These are phyloP conservation scores for Myripristis jacobus DNA, from an alignment of 2,797 vertebrate species.

Conservation along the genomic window DNA sequence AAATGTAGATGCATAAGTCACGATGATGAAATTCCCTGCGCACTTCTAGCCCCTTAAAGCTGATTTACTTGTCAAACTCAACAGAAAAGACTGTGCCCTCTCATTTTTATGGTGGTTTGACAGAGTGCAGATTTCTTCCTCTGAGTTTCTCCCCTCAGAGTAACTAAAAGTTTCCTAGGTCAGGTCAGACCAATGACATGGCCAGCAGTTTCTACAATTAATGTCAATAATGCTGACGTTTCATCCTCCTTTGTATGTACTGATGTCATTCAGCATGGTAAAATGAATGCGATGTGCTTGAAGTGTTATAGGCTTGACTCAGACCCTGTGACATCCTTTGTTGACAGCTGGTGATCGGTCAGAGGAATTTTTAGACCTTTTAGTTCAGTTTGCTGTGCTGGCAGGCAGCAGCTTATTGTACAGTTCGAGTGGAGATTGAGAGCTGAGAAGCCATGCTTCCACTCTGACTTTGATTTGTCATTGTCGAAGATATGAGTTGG, in stretches of 20 bases:
- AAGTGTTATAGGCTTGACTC: conserved; percentile 41
- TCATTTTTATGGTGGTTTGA: conserved; percentile 42
- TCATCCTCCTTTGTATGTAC: conserved; percentile 11
- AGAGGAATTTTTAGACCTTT: conserved; percentile 52
- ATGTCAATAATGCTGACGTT: conserved; percentile 8
- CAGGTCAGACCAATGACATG: conserved; percentile 44
- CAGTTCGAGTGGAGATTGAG: conserved; percentile 29
- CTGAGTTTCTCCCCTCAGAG: conserved; percentile 22
- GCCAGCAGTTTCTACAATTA: conserved; percentile 38
- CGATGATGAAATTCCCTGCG: conserved; percentile 68
- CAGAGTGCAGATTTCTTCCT: background rate
- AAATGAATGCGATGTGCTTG: background rate
- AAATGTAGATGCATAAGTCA: conserved; percentile 66
- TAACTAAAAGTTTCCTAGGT: conserved; percentile 53
- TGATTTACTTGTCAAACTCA: conserved; percentile 69
- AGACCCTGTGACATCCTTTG: conserved; percentile 41
- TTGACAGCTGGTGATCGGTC: conserved; percentile 55
- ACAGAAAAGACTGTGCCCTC: conserved; percentile 34
- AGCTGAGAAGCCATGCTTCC: conserved; percentile 35
- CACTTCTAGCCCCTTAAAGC: conserved; percentile 63
- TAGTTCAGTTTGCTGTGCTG: conserved; percentile 52
- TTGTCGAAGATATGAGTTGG: conserved; percentile 52
- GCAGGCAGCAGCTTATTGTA: conserved; percentile 51
- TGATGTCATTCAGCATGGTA: conserved; percentile 12
- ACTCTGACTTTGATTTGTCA: conserved; percentile 69